Percentiles rank a stretch among this genome's conserved stretches.
Evolutionary conservation across 2,113 vertebrate species (phyloP).

Genomic region (Corythaeola cristata): DNA sequence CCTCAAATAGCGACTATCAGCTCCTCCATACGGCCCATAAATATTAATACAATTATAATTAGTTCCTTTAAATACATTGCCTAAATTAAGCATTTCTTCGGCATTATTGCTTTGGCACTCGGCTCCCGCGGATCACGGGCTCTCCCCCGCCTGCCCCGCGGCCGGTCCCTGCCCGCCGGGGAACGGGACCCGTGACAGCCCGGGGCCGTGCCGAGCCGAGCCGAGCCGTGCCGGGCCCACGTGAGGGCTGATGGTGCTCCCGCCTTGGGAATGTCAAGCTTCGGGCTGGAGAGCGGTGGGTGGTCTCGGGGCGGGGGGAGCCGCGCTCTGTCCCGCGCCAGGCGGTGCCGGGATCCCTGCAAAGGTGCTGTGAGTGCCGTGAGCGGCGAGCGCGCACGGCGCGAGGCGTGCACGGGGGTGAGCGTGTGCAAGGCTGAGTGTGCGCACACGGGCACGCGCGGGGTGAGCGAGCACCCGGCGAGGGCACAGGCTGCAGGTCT

Average conservation of each 20-base stretch:
- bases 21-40: constrained; percentile 66
- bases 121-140: background rate
- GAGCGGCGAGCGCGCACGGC: too few relatives aligned
- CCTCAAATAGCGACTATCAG: constrained; percentile 68
- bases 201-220: background rate
- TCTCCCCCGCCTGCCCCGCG: too few relatives aligned
- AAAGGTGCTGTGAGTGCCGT: too few relatives aligned
- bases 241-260: background rate
- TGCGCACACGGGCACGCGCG: fast-evolving
- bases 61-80: constrained; percentile 69
- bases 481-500: background rate
- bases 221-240: background rate
- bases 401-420: too few relatives aligned
- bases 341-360: background rate
- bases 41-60: constrained; percentile 81
- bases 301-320: background rate
- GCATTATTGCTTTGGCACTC: background rate
- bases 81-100: constrained; percentile 34
- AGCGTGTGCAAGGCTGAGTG: fast-evolving
- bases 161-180: background rate
- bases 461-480: background rate
- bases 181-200: fast-evolving
- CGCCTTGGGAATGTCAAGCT: fast-evolving
- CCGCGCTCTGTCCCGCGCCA: fast-evolving
- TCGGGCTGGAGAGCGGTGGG: background rate